Base-by-base conservation (phyloP, 2,888 invertebrate genomes). In the Dyspetes luteomarginatus region DNA sequence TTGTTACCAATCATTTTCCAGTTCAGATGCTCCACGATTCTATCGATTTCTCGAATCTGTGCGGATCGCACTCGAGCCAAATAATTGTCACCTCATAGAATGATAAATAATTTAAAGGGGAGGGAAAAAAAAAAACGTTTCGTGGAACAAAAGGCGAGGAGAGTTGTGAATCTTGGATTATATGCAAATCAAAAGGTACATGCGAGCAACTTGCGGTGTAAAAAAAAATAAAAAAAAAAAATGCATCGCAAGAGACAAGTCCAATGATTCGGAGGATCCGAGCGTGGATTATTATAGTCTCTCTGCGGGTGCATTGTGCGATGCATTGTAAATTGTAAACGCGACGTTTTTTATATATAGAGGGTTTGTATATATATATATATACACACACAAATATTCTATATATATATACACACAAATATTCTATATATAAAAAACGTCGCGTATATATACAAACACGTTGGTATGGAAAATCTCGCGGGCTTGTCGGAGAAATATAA, bases 171-270 rank as follows among this genome's bases (percentile, higher is more conserved):
- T 71, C 30, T 52, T 22, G 65, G 67, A 76, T 80, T 80, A 28
- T 76, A 76, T 80, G 80, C 69, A 80, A 80, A 80, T 80, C 22
- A 12, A 36, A 12, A 36, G 26, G 17, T 56, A 50, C 71, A 48
- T 17, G 56, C 71, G 64, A 41, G 60, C n/a, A n/a, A 7, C 36
- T 62, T 1, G 43, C 15, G 48, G 17, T 19, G 50, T 15, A 4
- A 4, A 41, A 41, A 50, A 72, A 24, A 7, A 50, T 17, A 72
- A 17, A 28, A 50, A 43, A 60, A 24, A 26, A 9, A 24, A 17
- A 43, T 9, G n/a, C 50, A 36, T 48, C 28, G n/a, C 48, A 24
- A 9, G 7, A 52, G 24, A 52, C 5, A 30, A 62, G 17, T 36
- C n/a, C 48, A 26, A 72, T 72, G 9, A 72, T 72, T 62, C 62